Evolutionary conservation across 1,140 invertebrate species (phyloP).

Genomic region (Trypoxylus dichotomus): DNA sequence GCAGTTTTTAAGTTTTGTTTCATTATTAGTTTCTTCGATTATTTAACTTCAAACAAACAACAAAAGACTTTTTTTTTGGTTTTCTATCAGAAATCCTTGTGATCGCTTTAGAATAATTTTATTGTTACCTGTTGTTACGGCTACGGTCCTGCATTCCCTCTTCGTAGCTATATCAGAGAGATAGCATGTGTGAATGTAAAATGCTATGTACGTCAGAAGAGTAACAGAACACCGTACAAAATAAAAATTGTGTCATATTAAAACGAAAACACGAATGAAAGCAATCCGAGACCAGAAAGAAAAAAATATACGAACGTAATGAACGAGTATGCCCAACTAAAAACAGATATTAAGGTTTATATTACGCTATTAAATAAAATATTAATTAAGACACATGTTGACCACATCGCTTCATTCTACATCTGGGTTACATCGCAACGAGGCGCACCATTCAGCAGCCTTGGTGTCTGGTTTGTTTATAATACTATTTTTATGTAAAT

Average conservation of each 20-base stretch:
- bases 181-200: constrained; percentile 1
- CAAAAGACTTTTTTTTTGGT: too few relatives aligned
- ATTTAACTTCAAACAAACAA: too few relatives aligned
- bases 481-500: not conserved
- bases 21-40: too few relatives aligned
- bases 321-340: constrained; percentile 4
- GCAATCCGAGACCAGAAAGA: not conserved
- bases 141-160: not conserved
- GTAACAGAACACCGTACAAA: constrained; percentile 2
- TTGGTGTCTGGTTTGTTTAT: not conserved
- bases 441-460: not conserved
- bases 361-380: constrained; percentile 23
- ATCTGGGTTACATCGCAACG: not conserved
- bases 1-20: too few relatives aligned
- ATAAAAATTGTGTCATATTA: constrained; percentile 8
- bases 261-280: not conserved
- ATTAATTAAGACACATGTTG: constrained; percentile 21
- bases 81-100: too few relatives aligned
- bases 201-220: not conserved
- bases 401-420: not conserved
- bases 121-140: not conserved
- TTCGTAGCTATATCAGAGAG: not conserved
- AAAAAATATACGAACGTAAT: not conserved
- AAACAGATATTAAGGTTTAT: constrained; percentile 24
- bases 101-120: too few relatives aligned